A percentile compares a stretch with the other conserved stretches of the same genome.
Evolutionary conservation across 2,888 invertebrate genomes (phyloP).

Genomic region (Caenorhabditis parvicauda): DNA sequence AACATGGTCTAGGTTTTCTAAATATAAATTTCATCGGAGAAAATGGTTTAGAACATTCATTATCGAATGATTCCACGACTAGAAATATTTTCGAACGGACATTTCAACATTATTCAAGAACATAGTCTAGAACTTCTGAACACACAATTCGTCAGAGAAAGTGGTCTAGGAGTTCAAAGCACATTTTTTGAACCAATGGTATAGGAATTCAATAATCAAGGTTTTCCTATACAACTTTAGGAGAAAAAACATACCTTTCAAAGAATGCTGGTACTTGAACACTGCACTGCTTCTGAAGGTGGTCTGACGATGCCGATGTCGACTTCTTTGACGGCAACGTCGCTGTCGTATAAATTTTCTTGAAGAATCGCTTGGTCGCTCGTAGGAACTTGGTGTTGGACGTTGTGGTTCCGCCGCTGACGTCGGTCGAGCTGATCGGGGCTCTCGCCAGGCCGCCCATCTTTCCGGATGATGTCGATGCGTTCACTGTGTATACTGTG

Average conservation of each 20-base stretch:
- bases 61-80: no score
- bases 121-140: no score
- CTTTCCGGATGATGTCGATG: constrained; percentile 37
- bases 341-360: constrained; percentile 55
- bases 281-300: constrained; percentile 20
- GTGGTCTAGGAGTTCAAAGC: no score
- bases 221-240: no score
- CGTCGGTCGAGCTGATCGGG: constrained; percentile 10
- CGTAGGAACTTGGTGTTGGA: constrained; percentile 34
- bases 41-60: no score
- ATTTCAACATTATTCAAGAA: no score
- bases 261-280: not conserved
- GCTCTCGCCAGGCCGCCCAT: constrained; percentile 3
- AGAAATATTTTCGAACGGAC: no score
- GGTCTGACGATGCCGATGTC: constrained; percentile 20
- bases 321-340: constrained; percentile 51
- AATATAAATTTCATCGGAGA: no score
- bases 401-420: constrained; percentile 12
- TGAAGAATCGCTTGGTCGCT: constrained; percentile 58
- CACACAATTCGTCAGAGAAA: no score
- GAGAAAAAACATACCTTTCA: not conserved
- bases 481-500: constrained; percentile 22
- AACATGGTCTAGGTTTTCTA: no score
- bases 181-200: no score
- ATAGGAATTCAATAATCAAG: no score